Conservation (phyloP, 2,113 vertebrate genomes). For the Cyprinus carpio region DNA sequence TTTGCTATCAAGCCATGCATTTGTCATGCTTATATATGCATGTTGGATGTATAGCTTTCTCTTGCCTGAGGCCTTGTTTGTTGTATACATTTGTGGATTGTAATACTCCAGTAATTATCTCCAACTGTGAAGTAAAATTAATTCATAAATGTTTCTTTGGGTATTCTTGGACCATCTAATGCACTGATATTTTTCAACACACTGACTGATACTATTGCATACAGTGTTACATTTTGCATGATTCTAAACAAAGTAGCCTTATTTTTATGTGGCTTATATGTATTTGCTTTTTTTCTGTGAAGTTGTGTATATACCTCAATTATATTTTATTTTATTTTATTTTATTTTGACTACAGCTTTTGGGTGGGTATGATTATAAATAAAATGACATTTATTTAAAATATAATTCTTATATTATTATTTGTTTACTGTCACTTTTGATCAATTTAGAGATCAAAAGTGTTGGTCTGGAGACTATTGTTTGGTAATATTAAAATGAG, state of each 20-base stretch:
- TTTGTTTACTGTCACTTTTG: neutral
- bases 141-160: neutral
- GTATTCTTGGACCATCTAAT: neutral
- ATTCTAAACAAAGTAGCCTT: neutral
- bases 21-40: neutral
- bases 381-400: too few relatives aligned
- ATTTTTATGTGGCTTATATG: neutral
- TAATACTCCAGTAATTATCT: slow-evolving; percentile 8
- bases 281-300: too few relatives aligned
- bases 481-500: neutral
- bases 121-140: slow-evolving; percentile 20
- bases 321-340: neutral
- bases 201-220: too few relatives aligned
- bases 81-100: neutral
- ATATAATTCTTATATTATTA: neutral
- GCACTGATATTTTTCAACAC: too few relatives aligned
- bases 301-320: neutral
- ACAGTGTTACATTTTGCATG: neutral
- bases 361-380: too few relatives aligned
- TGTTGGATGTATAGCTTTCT: neutral
- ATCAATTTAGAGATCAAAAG: neutral
- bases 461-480: neutral
- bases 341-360: too few relatives aligned
- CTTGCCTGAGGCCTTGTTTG: slow-evolving; percentile 12
- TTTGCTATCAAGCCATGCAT: neutral